Conservation (phyloP, 2,113 vertebrate species). For the Ovis aries region ARS-UI_Ramb_v3.0 NC_056065.1:48478501-48479000, state of each 20-base stretch:
- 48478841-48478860: constrained; percentile 20
- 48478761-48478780: not conserved
- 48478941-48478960: accelerated
- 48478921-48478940: not conserved
- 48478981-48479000: accelerated
- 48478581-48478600: too few relatives aligned
- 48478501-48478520: too few relatives aligned
- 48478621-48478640: not conserved
- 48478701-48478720: too few relatives aligned
- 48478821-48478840: constrained; percentile 14
- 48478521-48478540: not conserved
- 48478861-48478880: not conserved
- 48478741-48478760: not conserved
- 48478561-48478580: accelerated
- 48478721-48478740: accelerated
- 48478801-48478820: not conserved
- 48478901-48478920: not conserved
- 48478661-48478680: accelerated
- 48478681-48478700: too few relatives aligned
- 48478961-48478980: accelerated
- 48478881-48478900: not conserved
- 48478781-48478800: not conserved
- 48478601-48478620: accelerated
- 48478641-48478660: not conserved
- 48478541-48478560: not conserved